Conservation (phyloP, 2,113 vertebrate species). For the Setophaga coronata region DNA sequence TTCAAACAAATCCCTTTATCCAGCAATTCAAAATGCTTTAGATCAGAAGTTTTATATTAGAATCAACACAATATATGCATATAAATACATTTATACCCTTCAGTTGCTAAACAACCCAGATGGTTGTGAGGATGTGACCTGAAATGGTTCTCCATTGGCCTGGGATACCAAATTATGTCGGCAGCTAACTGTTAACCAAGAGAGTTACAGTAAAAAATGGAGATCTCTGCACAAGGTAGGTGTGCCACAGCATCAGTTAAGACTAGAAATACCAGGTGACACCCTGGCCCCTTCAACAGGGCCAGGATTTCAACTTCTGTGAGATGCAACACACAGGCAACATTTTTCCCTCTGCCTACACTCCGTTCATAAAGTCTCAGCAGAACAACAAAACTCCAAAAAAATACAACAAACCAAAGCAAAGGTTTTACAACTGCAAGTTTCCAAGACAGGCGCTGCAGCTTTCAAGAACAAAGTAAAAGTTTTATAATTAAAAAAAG, state of each 20-base stretch:
- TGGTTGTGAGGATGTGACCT: constrained; percentile 43
- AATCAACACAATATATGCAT: constrained; percentile 62
- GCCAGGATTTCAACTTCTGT: background rate
- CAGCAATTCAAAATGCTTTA: constrained; percentile 66
- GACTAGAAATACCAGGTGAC: constrained; percentile 17
- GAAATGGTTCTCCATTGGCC: constrained; percentile 37
- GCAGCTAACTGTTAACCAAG: constrained; percentile 14
- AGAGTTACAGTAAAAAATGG: background rate
- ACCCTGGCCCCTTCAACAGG: background rate
- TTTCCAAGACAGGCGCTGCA: constrained; percentile 38
- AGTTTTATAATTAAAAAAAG: background rate
- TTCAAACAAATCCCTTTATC: constrained; percentile 65
- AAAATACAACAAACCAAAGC: constrained; percentile 21
- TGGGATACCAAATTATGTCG: background rate
- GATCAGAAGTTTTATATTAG: constrained; percentile 62
- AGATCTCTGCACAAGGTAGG: constrained; percentile 3
- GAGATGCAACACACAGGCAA: constrained; percentile 24
- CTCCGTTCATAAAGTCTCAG: background rate
- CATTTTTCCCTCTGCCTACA: background rate
- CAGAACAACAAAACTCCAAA: background rate
- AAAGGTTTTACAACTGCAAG: constrained; percentile 28
- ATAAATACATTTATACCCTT: constrained; percentile 67
- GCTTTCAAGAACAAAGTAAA: background rate
- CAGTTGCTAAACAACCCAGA: constrained; percentile 46
- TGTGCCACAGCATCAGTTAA: constrained; percentile 30